Conservation (phyloP, 2,113 vertebrate genomes). For the Nannospalax galili region DNA sequence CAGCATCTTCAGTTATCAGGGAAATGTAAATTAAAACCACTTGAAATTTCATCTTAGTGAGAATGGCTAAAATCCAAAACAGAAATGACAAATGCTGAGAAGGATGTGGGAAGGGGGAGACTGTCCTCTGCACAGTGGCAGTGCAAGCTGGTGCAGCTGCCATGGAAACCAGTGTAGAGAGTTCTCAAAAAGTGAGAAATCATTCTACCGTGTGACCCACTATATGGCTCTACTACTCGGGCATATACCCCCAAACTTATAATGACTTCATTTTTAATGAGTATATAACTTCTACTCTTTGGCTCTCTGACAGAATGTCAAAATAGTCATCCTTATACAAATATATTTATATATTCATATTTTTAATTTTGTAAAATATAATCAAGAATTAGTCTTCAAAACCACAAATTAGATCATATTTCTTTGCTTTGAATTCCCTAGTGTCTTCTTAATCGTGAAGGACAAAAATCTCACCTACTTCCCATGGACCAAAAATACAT, state of each 20-base stretch:
- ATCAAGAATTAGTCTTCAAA: background rate
- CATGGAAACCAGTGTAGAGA: too few species aligned
- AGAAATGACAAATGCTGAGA: too few species aligned
- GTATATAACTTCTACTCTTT: background rate
- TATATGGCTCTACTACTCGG: too few species aligned
- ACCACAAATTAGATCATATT: background rate
- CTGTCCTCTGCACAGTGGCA: too few species aligned
- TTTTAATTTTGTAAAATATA: slow-evolving; percentile 11
- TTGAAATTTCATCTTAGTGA: too few species aligned
- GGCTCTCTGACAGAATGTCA: background rate
- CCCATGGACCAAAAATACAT: background rate
- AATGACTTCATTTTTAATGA: background rate
- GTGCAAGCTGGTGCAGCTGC: too few species aligned
- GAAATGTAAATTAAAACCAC: too few species aligned
- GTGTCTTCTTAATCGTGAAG: background rate
- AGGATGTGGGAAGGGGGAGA: too few species aligned
- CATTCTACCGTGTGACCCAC: too few species aligned
- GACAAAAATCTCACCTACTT: background rate
- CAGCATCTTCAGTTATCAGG: too few species aligned
- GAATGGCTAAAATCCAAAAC: too few species aligned
- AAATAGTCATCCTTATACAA: background rate
- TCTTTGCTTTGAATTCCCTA: background rate
- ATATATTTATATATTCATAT: slow-evolving; percentile 23
- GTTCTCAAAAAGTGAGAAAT: too few species aligned
- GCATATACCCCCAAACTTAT: background rate